These are phyloP conservation scores for Oryzias celebensis DNA, from an alignment of 2,113 vertebrate species.

Conservation along the genomic window DNA sequence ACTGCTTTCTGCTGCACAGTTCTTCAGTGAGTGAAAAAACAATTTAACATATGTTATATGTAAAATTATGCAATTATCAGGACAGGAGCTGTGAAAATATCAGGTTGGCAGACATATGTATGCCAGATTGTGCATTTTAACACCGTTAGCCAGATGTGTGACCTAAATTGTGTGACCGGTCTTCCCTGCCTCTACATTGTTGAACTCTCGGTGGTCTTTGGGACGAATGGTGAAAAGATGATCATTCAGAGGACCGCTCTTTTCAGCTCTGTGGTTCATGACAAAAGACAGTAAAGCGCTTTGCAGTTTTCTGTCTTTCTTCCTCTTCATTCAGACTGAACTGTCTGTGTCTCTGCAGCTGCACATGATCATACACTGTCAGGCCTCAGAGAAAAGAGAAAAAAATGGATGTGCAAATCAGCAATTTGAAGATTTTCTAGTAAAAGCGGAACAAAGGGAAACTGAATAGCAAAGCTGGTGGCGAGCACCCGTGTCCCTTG, in stretches of 20 bases:
- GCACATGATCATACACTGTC: slow-evolving; percentile 58
- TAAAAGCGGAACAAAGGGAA: slow-evolving; percentile 32
- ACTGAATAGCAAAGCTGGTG: slow-evolving; percentile 47
- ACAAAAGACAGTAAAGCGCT: slow-evolving; percentile 25
- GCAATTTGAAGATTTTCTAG: slow-evolving; percentile 29
- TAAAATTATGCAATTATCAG: not conserved
- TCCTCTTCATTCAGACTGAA: slow-evolving; percentile 6
- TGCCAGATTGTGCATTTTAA: not conserved
- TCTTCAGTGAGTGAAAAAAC: slow-evolving; percentile 10
- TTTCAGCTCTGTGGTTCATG: slow-evolving; percentile 23
- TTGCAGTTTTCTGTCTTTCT: slow-evolving; percentile 34
- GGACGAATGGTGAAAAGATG: slow-evolving; percentile 24
- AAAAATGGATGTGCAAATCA: slow-evolving; percentile 52
- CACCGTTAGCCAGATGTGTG: not conserved
- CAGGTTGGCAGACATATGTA: not conserved
- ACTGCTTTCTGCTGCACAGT: slow-evolving; percentile 7
- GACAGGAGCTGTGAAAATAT: not conserved
- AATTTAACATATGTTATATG: slow-evolving; percentile 40
- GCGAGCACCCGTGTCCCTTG: slow-evolving; percentile 32
- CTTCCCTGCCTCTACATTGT: slow-evolving; percentile 3
- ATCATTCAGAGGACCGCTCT: slow-evolving; percentile 17
- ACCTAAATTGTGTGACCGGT: not conserved
- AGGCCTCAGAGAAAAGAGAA: not conserved
- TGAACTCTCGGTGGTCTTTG: slow-evolving; percentile 13
- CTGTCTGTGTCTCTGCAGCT: slow-evolving; percentile 52